Evolutionary conservation across 2,888 invertebrate genomes (phyloP).

Genomic region (Leucophenga maculata): DNA sequence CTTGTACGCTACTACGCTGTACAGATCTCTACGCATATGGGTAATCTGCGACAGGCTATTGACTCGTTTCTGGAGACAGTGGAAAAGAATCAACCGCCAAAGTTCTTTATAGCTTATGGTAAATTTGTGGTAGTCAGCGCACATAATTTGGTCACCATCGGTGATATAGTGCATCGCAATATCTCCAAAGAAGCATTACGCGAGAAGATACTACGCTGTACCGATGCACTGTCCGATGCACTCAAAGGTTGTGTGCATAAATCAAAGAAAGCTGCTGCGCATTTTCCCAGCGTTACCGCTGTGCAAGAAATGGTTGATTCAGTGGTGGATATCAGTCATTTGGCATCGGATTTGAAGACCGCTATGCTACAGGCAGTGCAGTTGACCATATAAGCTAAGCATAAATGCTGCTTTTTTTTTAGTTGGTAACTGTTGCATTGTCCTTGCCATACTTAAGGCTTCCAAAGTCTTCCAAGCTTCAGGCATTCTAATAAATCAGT

Average conservation of each 20-base stretch:
- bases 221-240: conserved; percentile 86
- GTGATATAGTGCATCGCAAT: conserved; percentile 93
- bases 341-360: conserved; percentile 85
- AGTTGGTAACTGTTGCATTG: conserved; percentile 10
- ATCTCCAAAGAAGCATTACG: conserved; percentile 83
- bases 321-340: conserved; percentile 87
- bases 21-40: conserved; percentile 88
- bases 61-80: conserved; percentile 93
- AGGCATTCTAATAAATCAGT: background rate
- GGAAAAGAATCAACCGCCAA: conserved; percentile 94
- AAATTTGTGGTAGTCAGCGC: conserved; percentile 96
- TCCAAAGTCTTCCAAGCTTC: conserved; percentile 62
- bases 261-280: conserved; percentile 91
- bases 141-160: conserved; percentile 93
- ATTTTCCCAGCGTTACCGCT: conserved; percentile 91
- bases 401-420: too few relatives aligned
- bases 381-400: conserved; percentile 50
- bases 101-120: conserved; percentile 92
- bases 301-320: conserved; percentile 96
- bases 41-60: conserved; percentile 88
- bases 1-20: conserved; percentile 89
- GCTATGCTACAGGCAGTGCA: conserved; percentile 81
- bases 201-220: conserved; percentile 81
- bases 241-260: conserved; percentile 87
- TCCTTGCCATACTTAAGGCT: conserved; percentile 35